Evolutionary conservation across 2,797 vertebrate genomes (phyloP), one percentile per base, ranked within the genome.

Genomic region (Anguilla megastoma): DNA sequence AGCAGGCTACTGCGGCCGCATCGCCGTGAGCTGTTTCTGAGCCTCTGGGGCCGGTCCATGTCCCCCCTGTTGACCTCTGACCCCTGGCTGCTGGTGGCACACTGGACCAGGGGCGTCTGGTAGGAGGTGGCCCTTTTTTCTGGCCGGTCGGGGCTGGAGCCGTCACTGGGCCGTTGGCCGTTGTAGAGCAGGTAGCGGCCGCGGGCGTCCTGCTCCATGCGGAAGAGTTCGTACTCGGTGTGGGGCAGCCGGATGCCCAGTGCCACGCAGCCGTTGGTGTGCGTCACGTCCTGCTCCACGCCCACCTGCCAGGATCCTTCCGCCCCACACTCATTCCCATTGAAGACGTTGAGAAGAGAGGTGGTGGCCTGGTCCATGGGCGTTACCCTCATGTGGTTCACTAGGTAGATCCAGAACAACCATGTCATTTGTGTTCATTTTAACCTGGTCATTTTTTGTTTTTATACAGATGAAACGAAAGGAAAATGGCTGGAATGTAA

Each of bases 211-310:
- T 97, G 97, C 92, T 99, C 98, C 98, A 98, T 96, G 87, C 97
- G 97, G 96, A 99, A 99, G 88, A 99, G 97, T 91, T 99, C 98
- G 0, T 99, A 99, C 93, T 99, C 98, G 0, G 97, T 99, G 95
- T 99, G 98, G 18, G 98, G 98, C 24, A 99, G 97, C n/a, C 96
- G 97, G 94, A 99, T 98, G 69, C 98, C 98, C 18, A 99, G 94
- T 0, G 98, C 98, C 60, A 97, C 95, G 27, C 98, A 99, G 92
- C 98, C 98, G 0, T 98, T 96, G 0, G 98, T 99, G 60, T 95
- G 92, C 0, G 98, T 99, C 85, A 99, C 98, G 0, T 99, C 98
- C 94, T 99, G 98, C 93, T 99, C 97, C 89, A 99, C 93, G 0
- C 98, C 98, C 0, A 97, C 95, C 92, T 98, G 97, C 98, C 98